Conservation (phyloP, 2,113 vertebrate species). For the Myotis davidii region DNA sequence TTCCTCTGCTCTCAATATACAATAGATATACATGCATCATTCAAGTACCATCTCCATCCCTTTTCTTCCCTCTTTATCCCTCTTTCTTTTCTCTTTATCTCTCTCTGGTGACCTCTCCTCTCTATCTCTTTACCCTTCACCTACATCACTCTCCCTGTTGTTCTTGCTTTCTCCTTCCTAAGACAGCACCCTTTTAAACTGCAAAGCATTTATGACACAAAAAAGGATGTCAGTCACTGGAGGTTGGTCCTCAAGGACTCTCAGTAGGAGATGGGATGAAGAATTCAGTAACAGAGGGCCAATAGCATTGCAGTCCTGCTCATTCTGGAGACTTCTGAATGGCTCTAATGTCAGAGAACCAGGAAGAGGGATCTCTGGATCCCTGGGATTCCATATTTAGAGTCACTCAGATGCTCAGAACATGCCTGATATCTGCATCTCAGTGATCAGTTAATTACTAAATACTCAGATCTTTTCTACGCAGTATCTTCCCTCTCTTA, state of each 20-base stretch:
- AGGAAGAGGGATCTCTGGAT: background rate
- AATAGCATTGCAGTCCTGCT: rapidly evolving
- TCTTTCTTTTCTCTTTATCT: background rate
- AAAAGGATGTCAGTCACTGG: background rate
- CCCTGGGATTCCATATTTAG: background rate
- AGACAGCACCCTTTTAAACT: background rate
- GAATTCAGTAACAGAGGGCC: background rate
- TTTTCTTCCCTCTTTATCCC: no score
- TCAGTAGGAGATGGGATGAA: background rate
- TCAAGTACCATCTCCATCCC: background rate
- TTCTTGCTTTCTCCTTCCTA: background rate
- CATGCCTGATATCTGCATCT: no score
- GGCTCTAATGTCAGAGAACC: background rate
- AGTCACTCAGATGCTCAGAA: background rate
- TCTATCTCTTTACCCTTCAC: background rate
- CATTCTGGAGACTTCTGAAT: background rate
- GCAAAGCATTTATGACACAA: background rate
- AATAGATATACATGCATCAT: background rate
- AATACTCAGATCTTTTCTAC: background rate
- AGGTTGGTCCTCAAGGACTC: background rate
- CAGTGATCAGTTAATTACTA: background rate
- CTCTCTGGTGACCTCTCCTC: background rate
- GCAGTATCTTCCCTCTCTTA: background rate
- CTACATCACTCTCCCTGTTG: background rate
- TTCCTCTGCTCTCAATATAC: background rate